phyloP scores from a whole-genome alignment of 2,113 vertebrate species.

The Brachirus orientalis region DNA sequence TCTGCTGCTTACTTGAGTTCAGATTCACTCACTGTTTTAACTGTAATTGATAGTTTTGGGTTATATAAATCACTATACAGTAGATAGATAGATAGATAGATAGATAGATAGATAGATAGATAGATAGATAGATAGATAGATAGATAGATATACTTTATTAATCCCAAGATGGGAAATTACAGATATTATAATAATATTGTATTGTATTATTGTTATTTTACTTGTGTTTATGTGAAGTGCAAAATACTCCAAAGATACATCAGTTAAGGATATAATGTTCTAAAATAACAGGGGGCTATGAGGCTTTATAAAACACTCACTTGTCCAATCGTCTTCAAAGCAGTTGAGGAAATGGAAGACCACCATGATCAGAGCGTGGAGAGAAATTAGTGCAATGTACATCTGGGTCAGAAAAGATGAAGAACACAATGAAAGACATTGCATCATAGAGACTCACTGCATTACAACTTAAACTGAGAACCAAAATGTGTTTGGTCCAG shows the following conservation, averaged over 20 bases:
- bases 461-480: neutral
- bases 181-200: too few relatives aligned
- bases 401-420: constrained; percentile 83
- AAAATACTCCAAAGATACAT: neutral
- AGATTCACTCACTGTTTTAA: too few relatives aligned
- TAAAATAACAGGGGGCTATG: too few relatives aligned
- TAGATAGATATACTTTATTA: too few relatives aligned
- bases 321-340: constrained; percentile 99
- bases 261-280: neutral
- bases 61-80: neutral
- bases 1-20: too few relatives aligned
- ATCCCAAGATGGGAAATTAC: too few relatives aligned
- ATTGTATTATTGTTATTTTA: too few relatives aligned
- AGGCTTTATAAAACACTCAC: constrained; percentile 83
- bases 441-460: neutral
- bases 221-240: neutral
- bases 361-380: constrained; percentile 94
- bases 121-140: too few relatives aligned
- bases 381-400: constrained; percentile 97
- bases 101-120: too few relatives aligned
- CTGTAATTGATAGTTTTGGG: too few relatives aligned
- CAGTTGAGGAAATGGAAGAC: constrained; percentile 98
- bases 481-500: neutral
- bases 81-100: too few relatives aligned
- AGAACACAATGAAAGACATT: neutral